Evolutionary conservation across 2,888 invertebrate species (phyloP), one percentile per base, ranked within the genome.

Genomic region (Eulithis prunata): DNA sequence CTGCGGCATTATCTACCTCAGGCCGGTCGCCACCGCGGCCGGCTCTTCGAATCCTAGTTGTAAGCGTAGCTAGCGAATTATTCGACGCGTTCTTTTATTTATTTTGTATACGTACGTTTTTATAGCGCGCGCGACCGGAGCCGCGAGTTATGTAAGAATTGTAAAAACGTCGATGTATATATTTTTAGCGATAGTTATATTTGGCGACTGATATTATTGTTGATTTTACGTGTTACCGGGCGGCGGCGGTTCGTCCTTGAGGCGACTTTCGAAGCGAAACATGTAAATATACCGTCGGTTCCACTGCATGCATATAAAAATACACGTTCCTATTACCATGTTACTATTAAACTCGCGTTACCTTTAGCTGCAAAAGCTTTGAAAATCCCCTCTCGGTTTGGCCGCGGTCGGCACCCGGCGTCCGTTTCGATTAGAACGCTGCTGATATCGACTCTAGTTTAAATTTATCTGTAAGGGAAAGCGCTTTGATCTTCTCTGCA

Each of bases 31-130:
- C 73, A 68, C 69, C 78, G 79, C 78, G 80, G 71, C 75, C 83
- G 86, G 79, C 88, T 87, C 87, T 87, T 90, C 91, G 90, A 90
- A 90, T 89, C 83, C 82, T 89, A 89, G 89, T 73, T 84, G 78
- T 90, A 89, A 88, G 88, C 77, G 83, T 88, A 88, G 88, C 81
- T 88, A 89, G 88, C 83, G 81, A 86, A 87, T 82, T 82, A 78
- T 80, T 80, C 81, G 78, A 77, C 79, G 80, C 77, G 76, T 82
- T 78, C 74, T 81, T 79, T 78, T 81, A 85, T 86, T 84, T 84
- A 84, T 83, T 82, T 74, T 71, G 71, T 74, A 76, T 72, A 75
- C 73, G 75, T 74, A 70, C 71, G 74, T 73, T 70, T 70, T 69
- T 68, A 66, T 69, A 56, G 58, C 64, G 65, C 64, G 65, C 66